These are phyloP conservation scores for Mesembrinibis cayennensis DNA, from an alignment of 2,113 vertebrate species.

Conservation along the genomic window DNA sequence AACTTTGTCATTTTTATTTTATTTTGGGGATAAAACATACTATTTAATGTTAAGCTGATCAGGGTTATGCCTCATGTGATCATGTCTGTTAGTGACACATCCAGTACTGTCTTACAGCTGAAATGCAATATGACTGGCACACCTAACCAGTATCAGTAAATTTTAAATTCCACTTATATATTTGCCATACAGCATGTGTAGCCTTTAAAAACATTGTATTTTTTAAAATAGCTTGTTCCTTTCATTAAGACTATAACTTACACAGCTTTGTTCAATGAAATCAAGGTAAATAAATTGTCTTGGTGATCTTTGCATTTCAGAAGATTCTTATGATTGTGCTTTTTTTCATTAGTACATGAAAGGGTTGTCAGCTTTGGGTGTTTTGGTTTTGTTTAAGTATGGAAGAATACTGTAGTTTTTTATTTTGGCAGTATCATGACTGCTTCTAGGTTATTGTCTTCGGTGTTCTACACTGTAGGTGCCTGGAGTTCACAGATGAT, in stretches of 20 bases:
- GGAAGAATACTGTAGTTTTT: not conserved
- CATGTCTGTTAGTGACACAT: not conserved
- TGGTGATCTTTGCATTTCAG: not conserved
- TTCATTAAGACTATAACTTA: not conserved
- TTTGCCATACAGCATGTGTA: not conserved
- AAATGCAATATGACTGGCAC: not conserved
- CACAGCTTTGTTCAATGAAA: not conserved
- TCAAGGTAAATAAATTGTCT: not conserved
- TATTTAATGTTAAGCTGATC: not conserved
- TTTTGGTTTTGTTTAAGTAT: not conserved
- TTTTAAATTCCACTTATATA: not conserved
- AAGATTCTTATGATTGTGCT: not conserved
- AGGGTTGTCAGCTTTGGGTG: not conserved
- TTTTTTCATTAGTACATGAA: not conserved
- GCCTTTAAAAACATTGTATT: not conserved
- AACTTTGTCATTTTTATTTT: not conserved
- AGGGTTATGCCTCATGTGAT: not conserved
- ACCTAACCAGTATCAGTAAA: not conserved
- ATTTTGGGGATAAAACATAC: not conserved
- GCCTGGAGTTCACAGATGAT: not conserved
- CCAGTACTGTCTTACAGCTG: not conserved
- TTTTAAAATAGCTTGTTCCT: not conserved
- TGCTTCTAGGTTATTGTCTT: not conserved
- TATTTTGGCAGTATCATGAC: not conserved
- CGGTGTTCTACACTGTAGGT: fast-evolving